These are phyloP conservation scores for Anneissia japonica DNA, from an alignment of 35 echinoderm and acorn worm species.

Conservation along the genomic window DNA sequence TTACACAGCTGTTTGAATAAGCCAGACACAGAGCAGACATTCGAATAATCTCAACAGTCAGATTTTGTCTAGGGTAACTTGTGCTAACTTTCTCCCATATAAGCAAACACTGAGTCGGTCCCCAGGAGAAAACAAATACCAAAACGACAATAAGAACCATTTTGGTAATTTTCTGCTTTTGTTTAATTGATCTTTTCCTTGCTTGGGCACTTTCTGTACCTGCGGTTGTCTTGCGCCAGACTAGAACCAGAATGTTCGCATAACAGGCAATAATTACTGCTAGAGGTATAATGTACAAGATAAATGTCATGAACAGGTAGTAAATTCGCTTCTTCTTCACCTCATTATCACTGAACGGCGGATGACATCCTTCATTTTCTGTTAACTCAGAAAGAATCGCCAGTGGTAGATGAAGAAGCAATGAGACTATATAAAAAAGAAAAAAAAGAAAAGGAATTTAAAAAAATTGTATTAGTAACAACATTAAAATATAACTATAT, in stretches of 20 bases:
- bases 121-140: constrained; percentile 75
- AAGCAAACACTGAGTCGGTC: constrained; percentile 52
- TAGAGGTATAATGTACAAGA: constrained; percentile 80
- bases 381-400: constrained; percentile 45
- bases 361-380: constrained; percentile 1
- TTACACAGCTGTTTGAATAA: constrained; percentile 84
- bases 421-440: constrained; percentile 57
- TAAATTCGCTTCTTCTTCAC: constrained; percentile 33
- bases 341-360: neutral
- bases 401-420: constrained; percentile 62
- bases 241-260: constrained; percentile 76
- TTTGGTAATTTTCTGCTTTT: constrained; percentile 87
- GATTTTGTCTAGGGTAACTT: neutral
- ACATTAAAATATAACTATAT: too few species aligned
- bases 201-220: constrained; percentile 87
- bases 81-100: constrained; percentile 31
- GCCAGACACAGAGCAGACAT: constrained; percentile 69
- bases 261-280: constrained; percentile 70
- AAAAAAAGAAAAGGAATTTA: constrained; percentile 3
- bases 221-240: constrained; percentile 84
- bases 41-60: neutral
- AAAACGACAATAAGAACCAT: constrained; percentile 96
- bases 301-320: constrained; percentile 48
- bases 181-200: constrained; percentile 84
- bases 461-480: too few species aligned